Base-by-base conservation (phyloP, 2,797 vertebrate species). In the Notolepis coatsorum region DNA sequence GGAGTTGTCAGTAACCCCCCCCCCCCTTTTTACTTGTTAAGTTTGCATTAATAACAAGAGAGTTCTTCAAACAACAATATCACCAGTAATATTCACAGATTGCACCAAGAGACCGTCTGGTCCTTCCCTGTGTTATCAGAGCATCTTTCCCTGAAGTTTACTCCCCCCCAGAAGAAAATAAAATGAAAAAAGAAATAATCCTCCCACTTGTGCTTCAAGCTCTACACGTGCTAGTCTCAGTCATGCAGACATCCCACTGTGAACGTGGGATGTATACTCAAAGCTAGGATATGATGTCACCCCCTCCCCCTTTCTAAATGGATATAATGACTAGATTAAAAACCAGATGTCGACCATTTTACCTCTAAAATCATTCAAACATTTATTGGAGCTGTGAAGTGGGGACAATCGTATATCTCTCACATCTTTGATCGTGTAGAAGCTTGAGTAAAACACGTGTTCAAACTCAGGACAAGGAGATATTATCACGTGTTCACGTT, bases 91-190 rank as follows among this genome's bases (percentile, higher is more conserved):
- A 76, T 81, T 81, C 67, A 81, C 77, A 84, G 68, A 87, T 82
- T 86, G 84, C 85, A 85, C 73, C 71, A 75, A 25, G 58, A 62
- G 80, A 85, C 81, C 75, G 49, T 49, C 41, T 58, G 80, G 79
- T 84, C 81, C 79, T 75, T 84, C 81, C 84, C 85, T 88, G 88
- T 78, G 53, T 78, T 68, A 52, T 48, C 60, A 71, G 55, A 81
- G 83, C 84, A 81, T 68, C 75, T 45, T 84, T 89, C 85, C 89
- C 86, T 89, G 87, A 89, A 89, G 79, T 65, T 41, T 64, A 13
- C 12, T 15, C 35, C 18, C 1, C n/a, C 15, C 12, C 15, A 18
- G 9, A n/a, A 62, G 28, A 49, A 47, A 47, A 47, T 10, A 30
- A 37, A 2, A 2, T 17, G 21, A 15, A n/a, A 28, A 35, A 61